Evolutionary conservation across 2,797 vertebrate species (phyloP).

Genomic region (Urophycis tenuis): DNA sequence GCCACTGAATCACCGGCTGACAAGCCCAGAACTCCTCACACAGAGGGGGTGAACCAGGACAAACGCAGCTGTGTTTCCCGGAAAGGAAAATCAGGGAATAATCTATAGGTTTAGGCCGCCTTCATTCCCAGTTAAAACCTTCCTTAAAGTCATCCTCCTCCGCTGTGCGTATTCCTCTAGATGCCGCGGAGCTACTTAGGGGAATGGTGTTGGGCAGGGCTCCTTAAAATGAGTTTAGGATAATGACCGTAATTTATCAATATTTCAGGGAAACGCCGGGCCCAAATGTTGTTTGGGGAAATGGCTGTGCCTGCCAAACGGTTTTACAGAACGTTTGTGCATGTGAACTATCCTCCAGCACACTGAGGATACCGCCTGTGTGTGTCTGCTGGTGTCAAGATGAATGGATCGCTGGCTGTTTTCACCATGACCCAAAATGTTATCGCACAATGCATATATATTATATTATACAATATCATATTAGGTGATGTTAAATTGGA

Average conservation of each 20-base stretch:
- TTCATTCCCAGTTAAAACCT: background rate
- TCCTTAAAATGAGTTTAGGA: background rate
- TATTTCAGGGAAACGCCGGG: constrained; percentile 8
- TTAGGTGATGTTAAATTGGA: background rate
- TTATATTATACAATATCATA: background rate
- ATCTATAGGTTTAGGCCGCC: background rate
- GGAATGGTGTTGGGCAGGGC: background rate
- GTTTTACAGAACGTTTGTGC: constrained; percentile 3
- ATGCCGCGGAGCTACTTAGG: background rate
- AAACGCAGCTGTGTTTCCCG: background rate
- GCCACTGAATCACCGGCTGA: background rate
- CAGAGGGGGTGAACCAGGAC: background rate
- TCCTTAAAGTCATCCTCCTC: background rate
- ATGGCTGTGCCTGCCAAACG: constrained; percentile 5
- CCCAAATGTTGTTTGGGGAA: background rate
- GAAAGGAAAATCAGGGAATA: background rate
- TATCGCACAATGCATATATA: background rate
- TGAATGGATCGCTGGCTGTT: constrained; percentile 15
- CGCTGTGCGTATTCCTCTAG: background rate
- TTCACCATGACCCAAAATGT: background rate
- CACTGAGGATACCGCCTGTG: background rate
- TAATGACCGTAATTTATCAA: constrained; percentile 10
- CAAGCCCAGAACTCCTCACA: background rate
- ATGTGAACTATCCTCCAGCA: background rate
- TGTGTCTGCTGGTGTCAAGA: background rate